phyloP scores from a whole-genome alignment of 2,888 invertebrate species.

The Epistrophe eligans region DNA sequence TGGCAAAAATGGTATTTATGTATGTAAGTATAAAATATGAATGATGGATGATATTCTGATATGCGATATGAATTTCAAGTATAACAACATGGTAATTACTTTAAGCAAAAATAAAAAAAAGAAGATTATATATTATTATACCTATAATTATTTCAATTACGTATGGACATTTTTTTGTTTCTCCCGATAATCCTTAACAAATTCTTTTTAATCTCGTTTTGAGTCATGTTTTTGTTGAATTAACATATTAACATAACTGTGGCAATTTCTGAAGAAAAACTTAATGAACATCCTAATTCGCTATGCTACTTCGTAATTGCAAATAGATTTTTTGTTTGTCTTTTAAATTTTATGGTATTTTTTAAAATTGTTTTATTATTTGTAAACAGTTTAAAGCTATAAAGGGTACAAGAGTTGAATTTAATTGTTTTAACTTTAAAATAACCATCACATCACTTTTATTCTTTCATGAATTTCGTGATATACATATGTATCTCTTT shows the following conservation, averaged over 20 bases:
- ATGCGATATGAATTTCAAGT: not conserved
- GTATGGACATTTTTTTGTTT: not conserved
- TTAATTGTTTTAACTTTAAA: constrained; percentile 16
- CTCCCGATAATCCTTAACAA: too few species aligned
- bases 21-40: too few species aligned
- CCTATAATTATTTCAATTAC: not conserved
- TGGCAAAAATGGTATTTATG: not conserved
- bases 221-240: not conserved
- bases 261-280: not conserved
- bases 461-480: not conserved
- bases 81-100: not conserved
- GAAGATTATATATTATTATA: too few species aligned
- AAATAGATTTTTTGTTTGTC: not conserved
- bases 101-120: not conserved
- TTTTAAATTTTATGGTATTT: not conserved
- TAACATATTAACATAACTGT: not conserved
- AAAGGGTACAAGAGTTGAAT: not conserved
- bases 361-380: not conserved
- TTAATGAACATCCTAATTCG: not conserved
- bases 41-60: not conserved
- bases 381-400: not conserved
- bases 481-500: not conserved
- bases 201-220: not conserved
- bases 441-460: not conserved
- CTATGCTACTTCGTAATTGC: not conserved